These are phyloP conservation scores for Dysidea cf. avara DNA, from an alignment of 37 sponge, comb jelly and placozoan species.

Conservation along the genomic window DNA sequence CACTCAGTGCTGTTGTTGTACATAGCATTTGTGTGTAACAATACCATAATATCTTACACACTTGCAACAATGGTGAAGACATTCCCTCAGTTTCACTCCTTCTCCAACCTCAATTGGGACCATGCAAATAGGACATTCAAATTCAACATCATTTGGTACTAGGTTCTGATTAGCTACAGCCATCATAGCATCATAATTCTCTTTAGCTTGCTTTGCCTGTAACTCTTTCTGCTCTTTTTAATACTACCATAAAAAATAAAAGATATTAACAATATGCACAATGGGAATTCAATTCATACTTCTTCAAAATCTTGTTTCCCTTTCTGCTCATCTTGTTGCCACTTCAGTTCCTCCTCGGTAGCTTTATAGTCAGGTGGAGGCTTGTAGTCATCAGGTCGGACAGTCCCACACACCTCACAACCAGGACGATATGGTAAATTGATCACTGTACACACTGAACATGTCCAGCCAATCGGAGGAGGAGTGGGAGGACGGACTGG, in stretches of 20 bases:
- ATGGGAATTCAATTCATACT: too few species aligned
- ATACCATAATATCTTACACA: conserved; percentile 37
- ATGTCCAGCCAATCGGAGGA: conserved; percentile 69
- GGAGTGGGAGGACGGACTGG: conserved; percentile 35
- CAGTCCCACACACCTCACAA: conserved; percentile 69
- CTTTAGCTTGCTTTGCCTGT: conserved; percentile 29
- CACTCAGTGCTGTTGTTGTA: not conserved
- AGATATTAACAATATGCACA: too few species aligned
- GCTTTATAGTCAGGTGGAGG: too few species aligned
- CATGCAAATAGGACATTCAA: conserved; percentile 85
- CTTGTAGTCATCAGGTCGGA: conserved; percentile 73
- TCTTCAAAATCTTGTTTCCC: too few species aligned
- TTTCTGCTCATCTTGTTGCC: conserved; percentile 47
- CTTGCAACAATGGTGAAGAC: conserved; percentile 91
- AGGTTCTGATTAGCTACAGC: conserved; percentile 46
- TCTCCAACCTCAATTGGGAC: conserved; percentile 69
- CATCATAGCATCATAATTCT: conserved; percentile 56
- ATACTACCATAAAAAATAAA: conserved; percentile 8
- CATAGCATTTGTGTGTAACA: not conserved
- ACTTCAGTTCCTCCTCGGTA: conserved; percentile 44
- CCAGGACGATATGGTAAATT: conserved; percentile 86
- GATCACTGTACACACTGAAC: conserved; percentile 72
- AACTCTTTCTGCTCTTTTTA: conserved; percentile 21
- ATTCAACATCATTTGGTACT: conserved; percentile 60
- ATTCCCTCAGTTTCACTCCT: conserved; percentile 74